Evolutionary conservation across 2,113 vertebrate genomes (phyloP), one percentile per base, ranked within the genome.

Genomic region (Caretta caretta): DNA sequence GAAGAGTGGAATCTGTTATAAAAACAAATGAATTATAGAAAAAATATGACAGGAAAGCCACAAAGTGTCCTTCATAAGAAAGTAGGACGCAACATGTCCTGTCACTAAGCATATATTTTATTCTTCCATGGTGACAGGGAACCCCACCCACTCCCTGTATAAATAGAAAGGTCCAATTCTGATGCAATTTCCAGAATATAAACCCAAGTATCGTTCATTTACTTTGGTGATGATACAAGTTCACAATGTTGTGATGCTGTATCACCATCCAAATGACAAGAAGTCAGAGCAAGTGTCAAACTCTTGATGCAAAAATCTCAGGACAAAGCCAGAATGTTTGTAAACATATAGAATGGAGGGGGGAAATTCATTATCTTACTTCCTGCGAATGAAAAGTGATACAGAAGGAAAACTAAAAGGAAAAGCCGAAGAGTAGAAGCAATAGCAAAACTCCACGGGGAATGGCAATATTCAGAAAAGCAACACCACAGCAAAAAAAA

Each of bases 151-250:
- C 5, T 9, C 53, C 72, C 59, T 81, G 49, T 88, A 94, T 76
- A 90, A 90, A 56, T 50, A 80, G 10, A 13, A 94, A 96, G 86
- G 31, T 79, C 50, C 79, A 20, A 46, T 88, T 88, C 87, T 90
- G n/a, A 49, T 93, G 38, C 35, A 9, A 89, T 76, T 42, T 69
- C 22, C 38, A 93, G 16, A 54, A 89, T 13, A 51, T 51, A 42
- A 91, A 48, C 57, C 19, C n/a, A 87, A 53, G 29, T 78, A 48
- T 16, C 27, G 90, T 46, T 16, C 16, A 38, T 49, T 89, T 65
- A 87, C 59, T 93, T 83, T 38, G 20, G 42, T 76, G 69, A 80
- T 83, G 57, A 78, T 48, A 78, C 22, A 90, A 87, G 25, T 38
- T 90, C 13, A 49, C 51, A 35, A 83, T 49, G 22, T 27, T 83